Base-by-base conservation (phyloP, 2,888 invertebrate species). In the Prosopocoilus inquinatus region DNA sequence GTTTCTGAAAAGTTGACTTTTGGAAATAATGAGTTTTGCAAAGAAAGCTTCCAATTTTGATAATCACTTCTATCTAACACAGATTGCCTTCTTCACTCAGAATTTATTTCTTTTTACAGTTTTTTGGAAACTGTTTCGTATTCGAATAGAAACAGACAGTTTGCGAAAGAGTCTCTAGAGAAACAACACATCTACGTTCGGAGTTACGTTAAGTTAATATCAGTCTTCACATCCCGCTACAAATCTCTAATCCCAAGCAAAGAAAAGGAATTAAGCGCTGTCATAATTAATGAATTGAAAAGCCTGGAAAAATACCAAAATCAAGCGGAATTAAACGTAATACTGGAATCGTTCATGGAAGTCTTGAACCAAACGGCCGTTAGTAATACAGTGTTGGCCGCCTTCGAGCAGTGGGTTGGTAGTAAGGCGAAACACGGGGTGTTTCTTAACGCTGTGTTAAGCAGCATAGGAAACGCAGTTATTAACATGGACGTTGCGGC, bases 121-220 rank as follows among this genome's bases (percentile, higher is more conserved):
- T 78, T 87, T 59, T 72, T 87, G 58, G 83, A 83, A 73, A 74
- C 80, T 38, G 84, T 83, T 11, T 83, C 85, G 35, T 84, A 82
- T 33, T 86, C 85, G 65, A 76, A 79, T 60, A 74, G 74, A 64
- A 73, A 71, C 7, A 51, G 34, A n/a, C 50, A 45, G n/a, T 45
- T 50, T 11, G 33, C 56, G 3, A 28, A 9, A 73, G 73, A 13
- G 73, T 75, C 57, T 76, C 78, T 69, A 15, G 35, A 77, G 43
- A 86, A 86, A 67, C 78, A 86, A 49, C 82, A 82, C 65, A 79
- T 83, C 67, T 88, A 81, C 63, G 79, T 87, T 12, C 80, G 84
- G 59, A 82, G 83, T 41, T 79, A 81, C 47, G 79, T 84, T 0
- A 84, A 85, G 70, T 72, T 87, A 52, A 69, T 87, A 35, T 75